Percentiles rank a stretch among this genome's conserved stretches.
phyloP scores from a whole-genome alignment of 2,888 invertebrate species.

The Cantharis lateralis region DNA sequence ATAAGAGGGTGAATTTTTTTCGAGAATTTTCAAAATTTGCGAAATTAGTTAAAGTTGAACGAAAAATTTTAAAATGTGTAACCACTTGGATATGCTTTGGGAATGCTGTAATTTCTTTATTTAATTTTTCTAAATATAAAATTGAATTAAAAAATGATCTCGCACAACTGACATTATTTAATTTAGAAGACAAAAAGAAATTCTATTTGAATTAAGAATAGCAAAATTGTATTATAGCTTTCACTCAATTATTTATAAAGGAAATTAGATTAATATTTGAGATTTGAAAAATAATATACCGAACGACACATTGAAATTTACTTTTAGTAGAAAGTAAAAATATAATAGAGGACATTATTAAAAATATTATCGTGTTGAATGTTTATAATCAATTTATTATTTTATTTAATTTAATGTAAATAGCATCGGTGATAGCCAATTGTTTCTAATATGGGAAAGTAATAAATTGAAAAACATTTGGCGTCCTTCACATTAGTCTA shows the following conservation, averaged over 20 bases:
- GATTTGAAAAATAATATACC: not conserved
- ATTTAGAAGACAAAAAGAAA: not conserved
- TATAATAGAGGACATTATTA: not conserved
- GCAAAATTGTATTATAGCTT: not conserved
- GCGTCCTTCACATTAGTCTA: not conserved
- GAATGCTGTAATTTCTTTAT: too few relatives aligned
- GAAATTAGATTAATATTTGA: not conserved
- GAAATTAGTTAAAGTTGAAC: too few relatives aligned
- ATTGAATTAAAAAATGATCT: not conserved
- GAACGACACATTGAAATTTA: not conserved
- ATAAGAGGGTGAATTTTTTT: too few relatives aligned
- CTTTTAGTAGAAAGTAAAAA: not conserved
- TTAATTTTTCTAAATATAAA: not conserved
- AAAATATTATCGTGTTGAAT: not conserved
- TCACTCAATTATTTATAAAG: not conserved
- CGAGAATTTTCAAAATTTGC: too few relatives aligned
- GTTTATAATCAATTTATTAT: not conserved
- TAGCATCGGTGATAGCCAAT: not conserved
- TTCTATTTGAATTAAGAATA: not conserved
- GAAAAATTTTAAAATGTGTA: too few relatives aligned
- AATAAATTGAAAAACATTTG: slow-evolving; percentile 1
- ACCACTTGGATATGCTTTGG: too few relatives aligned
- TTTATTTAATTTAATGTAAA: not conserved
- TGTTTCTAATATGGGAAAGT: not conserved
- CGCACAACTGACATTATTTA: not conserved